Base-by-base conservation (phyloP, 1,140 invertebrate species). In the Heliconius melpomene region DNA sequence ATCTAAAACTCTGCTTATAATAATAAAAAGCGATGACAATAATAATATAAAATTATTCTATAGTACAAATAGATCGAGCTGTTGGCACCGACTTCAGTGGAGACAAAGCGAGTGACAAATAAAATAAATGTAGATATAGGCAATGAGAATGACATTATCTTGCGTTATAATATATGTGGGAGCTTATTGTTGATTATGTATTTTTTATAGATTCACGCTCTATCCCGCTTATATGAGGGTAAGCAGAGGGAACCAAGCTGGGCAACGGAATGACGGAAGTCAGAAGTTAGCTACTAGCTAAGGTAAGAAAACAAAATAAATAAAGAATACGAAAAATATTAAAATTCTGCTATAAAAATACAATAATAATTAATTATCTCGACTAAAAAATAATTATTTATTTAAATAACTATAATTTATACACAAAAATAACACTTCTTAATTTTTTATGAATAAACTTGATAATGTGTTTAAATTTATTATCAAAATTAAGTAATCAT, bases 31-130 rank as follows among this genome's bases (percentile, higher is more conserved):
- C 23, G 13, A 66, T 66, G 60, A 26, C 23, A 66, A 16, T 29
- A 66, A 26, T 26, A 66, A 66, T 66, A 26, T 66, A 16, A 66
- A 66, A 66, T 66, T 66, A 66, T 66, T 66, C 60, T 13, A 29
- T 57, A 57, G 54, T 81, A 81, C 84, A 89, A 90, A 89, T 88
- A 88, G 84, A 86, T 77, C 46, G 75, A 80, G 74, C 66, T 83
- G 86, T 90, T 91, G 90, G 89, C 90, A 91, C 81, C 71, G 72
- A 81, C 75, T 79, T 80, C 85, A 72, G 79, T 86, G 82, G 83
- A 82, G 88, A 89, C 87, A 91, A 90, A 91, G 88, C 85, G 82
- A 83, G 80, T 78, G 84, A 85, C 87, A 85, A 84, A 88, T 80
- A 84, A 86, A 89, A 88, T 87, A 83, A 88, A 86, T 80, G 76